Percentiles rank a stretch among this genome's conserved stretches.
Conservation (phyloP, 2,888 invertebrate genomes). For the Sarcophaga carnaria region DNA sequence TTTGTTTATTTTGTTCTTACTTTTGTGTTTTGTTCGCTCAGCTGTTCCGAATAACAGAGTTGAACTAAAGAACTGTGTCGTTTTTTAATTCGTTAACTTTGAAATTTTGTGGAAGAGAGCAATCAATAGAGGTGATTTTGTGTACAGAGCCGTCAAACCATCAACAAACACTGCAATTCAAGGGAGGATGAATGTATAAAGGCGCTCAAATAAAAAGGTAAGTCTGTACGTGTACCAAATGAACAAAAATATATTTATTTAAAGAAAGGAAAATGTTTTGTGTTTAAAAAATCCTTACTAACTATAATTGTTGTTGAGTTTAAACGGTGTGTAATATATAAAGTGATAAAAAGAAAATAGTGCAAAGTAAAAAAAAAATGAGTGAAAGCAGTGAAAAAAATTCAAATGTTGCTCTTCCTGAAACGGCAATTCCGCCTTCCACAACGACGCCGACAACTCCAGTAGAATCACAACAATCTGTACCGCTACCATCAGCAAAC, state of each 20-base stretch:
- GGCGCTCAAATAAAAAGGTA: slow-evolving; percentile 40
- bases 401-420: slow-evolving; percentile 21
- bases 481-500: slow-evolving; percentile 47
- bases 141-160: slow-evolving; percentile 25
- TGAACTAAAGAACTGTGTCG: neutral
- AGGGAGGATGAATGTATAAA: slow-evolving; percentile 30
- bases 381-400: slow-evolving; percentile 72
- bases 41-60: slow-evolving; percentile 37
- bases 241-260: neutral
- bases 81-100: neutral
- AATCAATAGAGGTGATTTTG: neutral
- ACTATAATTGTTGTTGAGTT: slow-evolving; percentile 26
- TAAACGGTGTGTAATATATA: slow-evolving; percentile 26
- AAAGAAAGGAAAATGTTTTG: neutral
- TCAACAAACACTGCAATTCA: neutral
- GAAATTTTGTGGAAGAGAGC: neutral
- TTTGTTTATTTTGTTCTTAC: slow-evolving; percentile 52
- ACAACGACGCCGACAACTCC: slow-evolving; percentile 17
- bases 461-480: slow-evolving; percentile 38
- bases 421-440: neutral
- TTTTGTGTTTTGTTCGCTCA: slow-evolving; percentile 46
- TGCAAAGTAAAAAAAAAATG: slow-evolving; percentile 70
- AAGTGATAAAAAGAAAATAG: slow-evolving; percentile 22
- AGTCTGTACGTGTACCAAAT: slow-evolving; percentile 21
- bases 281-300: neutral